Evolutionary conservation across 2,888 invertebrate species (phyloP).

Genomic region (Ephialtes manifestator): DNA sequence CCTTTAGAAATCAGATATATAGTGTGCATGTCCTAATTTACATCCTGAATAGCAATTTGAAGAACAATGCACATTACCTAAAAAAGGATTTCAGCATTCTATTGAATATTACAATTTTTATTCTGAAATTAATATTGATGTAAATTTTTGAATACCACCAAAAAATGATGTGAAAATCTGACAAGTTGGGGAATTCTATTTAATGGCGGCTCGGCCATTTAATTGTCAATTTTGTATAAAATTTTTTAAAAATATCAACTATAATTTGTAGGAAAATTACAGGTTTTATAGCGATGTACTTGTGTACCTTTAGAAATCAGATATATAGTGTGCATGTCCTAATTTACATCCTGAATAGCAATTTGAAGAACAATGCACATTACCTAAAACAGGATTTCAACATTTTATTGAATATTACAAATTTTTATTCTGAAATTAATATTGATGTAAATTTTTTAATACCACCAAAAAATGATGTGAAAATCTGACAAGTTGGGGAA

Average conservation of each 20-base stretch:
- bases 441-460: no score
- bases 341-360: constrained; percentile 38
- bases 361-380: neutral
- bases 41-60: constrained; percentile 26
- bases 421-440: neutral
- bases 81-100: neutral
- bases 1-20: neutral
- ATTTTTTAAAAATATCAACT: no score
- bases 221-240: no score
- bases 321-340: neutral
- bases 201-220: no score
- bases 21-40: constrained; percentile 23
- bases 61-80: neutral
- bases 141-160: neutral
- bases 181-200: no score
- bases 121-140: no score
- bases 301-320: constrained; percentile 13
- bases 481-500: no score
- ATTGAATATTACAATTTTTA: neutral
- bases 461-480: neutral
- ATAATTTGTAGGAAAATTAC: constrained; percentile 61
- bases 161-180: neutral
- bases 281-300: constrained; percentile 55
- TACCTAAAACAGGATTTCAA: constrained; percentile 1
- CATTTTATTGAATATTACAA: neutral